Base-by-base conservation (phyloP, 2,113 vertebrate species). In the Pseudolaguvia tuberculata region DNA sequence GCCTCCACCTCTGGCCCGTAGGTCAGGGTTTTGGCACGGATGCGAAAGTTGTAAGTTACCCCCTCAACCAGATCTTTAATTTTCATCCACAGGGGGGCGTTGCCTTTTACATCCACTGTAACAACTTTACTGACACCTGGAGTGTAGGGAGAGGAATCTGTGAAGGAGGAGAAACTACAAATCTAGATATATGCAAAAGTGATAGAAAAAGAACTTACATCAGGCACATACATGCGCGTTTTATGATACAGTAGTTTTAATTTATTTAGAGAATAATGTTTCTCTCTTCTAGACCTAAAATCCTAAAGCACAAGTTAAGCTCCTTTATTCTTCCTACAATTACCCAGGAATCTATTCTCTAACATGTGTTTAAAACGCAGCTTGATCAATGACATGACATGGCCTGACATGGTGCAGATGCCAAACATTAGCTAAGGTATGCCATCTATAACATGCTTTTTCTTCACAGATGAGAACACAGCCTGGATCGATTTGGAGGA, bases 81-180 rank as follows among this genome's bases (percentile, higher is more conserved):
- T 88, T 97, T 98, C 91, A 99, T 90, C 97, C 97, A 99, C 73
- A 94, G 84, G 0, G 95, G 94, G 83, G 92, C 87, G 77, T 77
- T 92, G 31, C 94, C 96, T 83, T 98, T 98, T 85, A 99, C 94
- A 0, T 99, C 97, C 86, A 98, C 96, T 0, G 97, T 99, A 80
- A 99, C 97, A 6, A 97, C 95, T 91, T 98, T 99, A 90, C 97
- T 99, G 86, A 99, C 93, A 7, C 96, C 97, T 99, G 92, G 8
- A 83, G 87, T 86, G 87, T 86, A 86, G 88, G 87, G 84, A 91
- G 89, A 88, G 85, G 87, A 87, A 88, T 91, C 89, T 89, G 89
- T 87, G 85, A 83, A 87, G 79, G 83, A 87, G 79, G 83, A 86
- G 86, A 91, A 82, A 89, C 87, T 88, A 88, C 85, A 85, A 88